phyloP scores from a whole-genome alignment of 2,888 invertebrate genomes.

The Salticus scenicus region DNA sequence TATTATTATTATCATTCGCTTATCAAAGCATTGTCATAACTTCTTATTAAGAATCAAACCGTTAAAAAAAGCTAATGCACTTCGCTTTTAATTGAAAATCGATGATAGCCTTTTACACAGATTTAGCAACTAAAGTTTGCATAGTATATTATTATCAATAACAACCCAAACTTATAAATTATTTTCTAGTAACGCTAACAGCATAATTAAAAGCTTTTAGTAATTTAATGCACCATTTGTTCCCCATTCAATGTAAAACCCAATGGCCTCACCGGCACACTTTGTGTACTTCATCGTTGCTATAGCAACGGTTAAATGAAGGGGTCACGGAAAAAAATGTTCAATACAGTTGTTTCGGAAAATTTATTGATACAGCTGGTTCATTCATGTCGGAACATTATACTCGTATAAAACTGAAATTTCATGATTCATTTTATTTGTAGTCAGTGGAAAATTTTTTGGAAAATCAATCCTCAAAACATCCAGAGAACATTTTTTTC shows the following conservation, averaged over 20 bases:
- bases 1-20: too few relatives aligned
- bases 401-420: not conserved
- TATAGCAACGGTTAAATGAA: constrained; percentile 28
- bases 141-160: too few relatives aligned
- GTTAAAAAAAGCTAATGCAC: too few relatives aligned
- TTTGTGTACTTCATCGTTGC: not conserved
- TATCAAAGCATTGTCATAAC: too few relatives aligned
- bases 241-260: not conserved
- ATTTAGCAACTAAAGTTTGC: too few relatives aligned
- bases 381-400: not conserved
- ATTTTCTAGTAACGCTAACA: not conserved
- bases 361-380: constrained; percentile 33
- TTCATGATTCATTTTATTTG: not conserved
- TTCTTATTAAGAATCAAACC: too few relatives aligned
- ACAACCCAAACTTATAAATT: not conserved
- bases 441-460: not conserved
- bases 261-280: not conserved
- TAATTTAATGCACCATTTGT: constrained; percentile 6
- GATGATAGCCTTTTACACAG: too few relatives aligned
- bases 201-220: constrained; percentile 4
- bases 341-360: not conserved
- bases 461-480: not conserved
- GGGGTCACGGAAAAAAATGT: constrained; percentile 26
- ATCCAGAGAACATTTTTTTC: not conserved
- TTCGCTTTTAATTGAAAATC: too few relatives aligned